These are phyloP conservation scores for Augochlora pura DNA, from an alignment of 1,140 invertebrate genomes.

Conservation along the genomic window DNA sequence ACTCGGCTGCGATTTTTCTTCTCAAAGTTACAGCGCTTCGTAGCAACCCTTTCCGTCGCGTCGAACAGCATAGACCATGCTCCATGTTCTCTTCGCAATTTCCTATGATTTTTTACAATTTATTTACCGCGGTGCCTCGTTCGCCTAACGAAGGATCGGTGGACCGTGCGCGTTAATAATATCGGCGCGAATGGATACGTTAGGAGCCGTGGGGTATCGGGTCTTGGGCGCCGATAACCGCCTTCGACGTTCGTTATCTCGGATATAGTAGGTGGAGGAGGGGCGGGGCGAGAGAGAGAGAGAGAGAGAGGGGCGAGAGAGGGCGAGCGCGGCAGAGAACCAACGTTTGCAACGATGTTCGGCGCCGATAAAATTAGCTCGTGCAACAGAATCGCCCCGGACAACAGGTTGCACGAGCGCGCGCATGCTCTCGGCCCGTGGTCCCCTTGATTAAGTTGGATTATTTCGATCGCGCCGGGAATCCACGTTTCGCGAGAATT, in stretches of 20 bases:
- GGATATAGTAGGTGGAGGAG: not conserved
- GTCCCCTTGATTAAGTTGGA: not conserved
- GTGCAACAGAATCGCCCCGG: not conserved
- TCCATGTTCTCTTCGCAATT: too few species aligned
- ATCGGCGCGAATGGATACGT: slow-evolving; percentile 12
- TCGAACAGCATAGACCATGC: too few species aligned
- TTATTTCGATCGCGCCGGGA: not conserved
- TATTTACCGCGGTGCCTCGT: too few species aligned
- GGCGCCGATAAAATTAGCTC: slow-evolving; percentile 28
- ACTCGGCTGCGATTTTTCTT: too few species aligned
- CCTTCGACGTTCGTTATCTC: not conserved
- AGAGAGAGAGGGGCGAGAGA: not conserved
- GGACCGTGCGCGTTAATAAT: slow-evolving; percentile 3
- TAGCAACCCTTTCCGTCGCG: too few species aligned
- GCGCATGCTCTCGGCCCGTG: not conserved
- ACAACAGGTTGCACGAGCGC: slow-evolving; percentile 6
- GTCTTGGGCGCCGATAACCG: not conserved
- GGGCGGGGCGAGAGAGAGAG: not conserved
- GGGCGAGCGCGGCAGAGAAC: not conserved
- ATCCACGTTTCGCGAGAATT: not conserved
- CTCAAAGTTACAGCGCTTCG: too few species aligned
- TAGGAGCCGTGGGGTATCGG: too few species aligned
- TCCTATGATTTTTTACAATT: too few species aligned
- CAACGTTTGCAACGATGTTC: slow-evolving; percentile 3
- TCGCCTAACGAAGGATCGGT: not conserved